Base-by-base conservation (phyloP, 37 sponge, comb jelly and placozoan species). In the Geodia barretti region DNA sequence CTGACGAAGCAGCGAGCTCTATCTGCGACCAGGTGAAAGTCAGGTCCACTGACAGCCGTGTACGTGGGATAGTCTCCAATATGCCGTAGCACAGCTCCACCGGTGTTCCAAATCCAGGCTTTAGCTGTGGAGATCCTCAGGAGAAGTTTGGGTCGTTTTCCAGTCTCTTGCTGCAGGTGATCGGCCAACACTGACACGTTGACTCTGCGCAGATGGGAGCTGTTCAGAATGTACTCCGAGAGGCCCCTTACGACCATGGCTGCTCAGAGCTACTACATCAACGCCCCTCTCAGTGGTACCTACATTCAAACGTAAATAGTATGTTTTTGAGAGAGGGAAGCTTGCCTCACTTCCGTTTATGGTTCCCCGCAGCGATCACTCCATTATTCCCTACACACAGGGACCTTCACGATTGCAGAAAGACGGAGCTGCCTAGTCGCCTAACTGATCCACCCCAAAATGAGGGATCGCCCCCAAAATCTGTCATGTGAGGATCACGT, bases 1-100 rank as follows among this genome's bases (percentile, higher is more conserved):
- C 68, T 14, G 19, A 93, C 86, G 41, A 92, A 88, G 19, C 31
- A 42, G n/a, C 33, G 39, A 41, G 87, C 9, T 70, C 79, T 61
- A 4, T 69, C 36, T 14, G 77, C 54, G 41, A 80, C 76, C 31
- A 32, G 20, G 24, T 77, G 33, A 11, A 86, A 47, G 40, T 79
- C 39, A 9, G 78, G 70, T 3, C 91, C 83, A 77, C 78, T 83
- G 26, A 91, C 38, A 21, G 32, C 11, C 14, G 61, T 65, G 76
- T 79, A 91, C 3, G 79, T 41, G 39, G 91, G 73, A 24, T 69
- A 74, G n/a, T 60, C 32, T 3, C 83, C 83, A 39, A 4, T 30
- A 30, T 64, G 26, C 23, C 73, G 58, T 35, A 64, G 43, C 4
- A 43, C 77, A 34, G 33, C 29, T 69, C 75, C 75, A 64, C 0